Evolutionary conservation across 2,113 vertebrate species (phyloP), one percentile per base, ranked within the genome.

Genomic region (Lophochroa leadbeateri): DNA sequence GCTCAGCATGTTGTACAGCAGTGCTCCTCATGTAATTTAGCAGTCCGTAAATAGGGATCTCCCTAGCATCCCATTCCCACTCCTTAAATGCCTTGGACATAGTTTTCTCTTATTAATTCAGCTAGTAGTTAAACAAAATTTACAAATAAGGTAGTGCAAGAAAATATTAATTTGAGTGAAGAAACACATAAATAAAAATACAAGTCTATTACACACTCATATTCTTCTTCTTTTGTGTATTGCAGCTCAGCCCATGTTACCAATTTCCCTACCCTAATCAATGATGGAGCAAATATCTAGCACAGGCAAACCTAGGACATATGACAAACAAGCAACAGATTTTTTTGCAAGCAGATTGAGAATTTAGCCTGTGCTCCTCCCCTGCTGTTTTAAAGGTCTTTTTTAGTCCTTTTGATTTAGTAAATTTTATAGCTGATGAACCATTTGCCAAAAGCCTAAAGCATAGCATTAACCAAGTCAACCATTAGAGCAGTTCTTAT

Each of bases 381-480:
- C 46, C 31, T 76, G 31, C 11, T 68, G 27, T 57, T 85, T 92
- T 43, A 69, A 69, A 80, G 31, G 20, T 37, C 0, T 77, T 78
- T 82, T 94, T 78, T 43, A 85, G 31, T 74, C 31, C 31, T 65
- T 87, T 74, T 82, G 31, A 84, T 75, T 57, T 28, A 90, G 43
- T 72, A 88, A 75, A 82, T 94, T 93, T 69, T 65, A 63, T 68
- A 93, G 76, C 61, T 75, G 67, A 75, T 69, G 69, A 94, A 95
- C 29, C 67, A 86, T 78, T 96, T 88, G 35, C 37, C 81, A 83
- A 84, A 96, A 85, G 72, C 94, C 86, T 91, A 77, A 72, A 85
- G 82, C 75, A 92, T 39, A 93, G 74, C 17, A 44, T 96, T 84
- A 95, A 94, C 60, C 71, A 82, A 80, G n/a, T 82, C 65, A 95